Evolutionary conservation across 2,888 invertebrate genomes (phyloP).

Genomic region (Micropterix aruncella): DNA sequence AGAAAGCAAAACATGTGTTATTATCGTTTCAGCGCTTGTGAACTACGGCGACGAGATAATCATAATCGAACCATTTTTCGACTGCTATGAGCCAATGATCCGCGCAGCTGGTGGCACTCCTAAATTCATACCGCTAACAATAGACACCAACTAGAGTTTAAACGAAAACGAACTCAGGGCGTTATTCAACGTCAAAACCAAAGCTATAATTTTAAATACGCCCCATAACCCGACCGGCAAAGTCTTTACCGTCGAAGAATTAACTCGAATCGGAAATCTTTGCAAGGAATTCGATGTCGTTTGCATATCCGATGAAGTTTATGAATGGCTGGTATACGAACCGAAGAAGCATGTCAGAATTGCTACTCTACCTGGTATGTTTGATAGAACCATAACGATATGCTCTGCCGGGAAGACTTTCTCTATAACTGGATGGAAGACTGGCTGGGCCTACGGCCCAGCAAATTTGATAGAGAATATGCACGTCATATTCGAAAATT

Average conservation of each 20-base stretch:
- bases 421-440: slow-evolving; percentile 95
- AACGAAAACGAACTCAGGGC: no score
- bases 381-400: slow-evolving; percentile 92
- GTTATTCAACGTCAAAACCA: slow-evolving; percentile 83
- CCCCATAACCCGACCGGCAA: slow-evolving; percentile 98
- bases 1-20: no score
- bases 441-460: slow-evolving; percentile 94
- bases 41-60: slow-evolving; percentile 84
- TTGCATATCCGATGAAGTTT: slow-evolving; percentile 93
- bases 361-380: slow-evolving; percentile 91
- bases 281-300: slow-evolving; percentile 88
- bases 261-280: slow-evolving; percentile 67
- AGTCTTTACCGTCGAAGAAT: slow-evolving; percentile 56
- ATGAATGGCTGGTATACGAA: slow-evolving; percentile 91
- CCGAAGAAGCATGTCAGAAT: slow-evolving; percentile 79
- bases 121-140: slow-evolving; percentile 74
- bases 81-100: slow-evolving; percentile 96
- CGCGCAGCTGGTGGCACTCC: slow-evolving; percentile 75
- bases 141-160: slow-evolving; percentile 38
- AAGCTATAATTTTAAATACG: slow-evolving; percentile 91
- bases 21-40: slow-evolving; percentile 65
- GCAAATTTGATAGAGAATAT: slow-evolving; percentile 63
- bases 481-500: no score
- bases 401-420: slow-evolving; percentile 98
- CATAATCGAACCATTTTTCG: slow-evolving; percentile 96